These are phyloP conservation scores for Kryphioiulus occultus DNA, from an alignment of 2,888 invertebrate genomes.

Conservation along the genomic window DNA sequence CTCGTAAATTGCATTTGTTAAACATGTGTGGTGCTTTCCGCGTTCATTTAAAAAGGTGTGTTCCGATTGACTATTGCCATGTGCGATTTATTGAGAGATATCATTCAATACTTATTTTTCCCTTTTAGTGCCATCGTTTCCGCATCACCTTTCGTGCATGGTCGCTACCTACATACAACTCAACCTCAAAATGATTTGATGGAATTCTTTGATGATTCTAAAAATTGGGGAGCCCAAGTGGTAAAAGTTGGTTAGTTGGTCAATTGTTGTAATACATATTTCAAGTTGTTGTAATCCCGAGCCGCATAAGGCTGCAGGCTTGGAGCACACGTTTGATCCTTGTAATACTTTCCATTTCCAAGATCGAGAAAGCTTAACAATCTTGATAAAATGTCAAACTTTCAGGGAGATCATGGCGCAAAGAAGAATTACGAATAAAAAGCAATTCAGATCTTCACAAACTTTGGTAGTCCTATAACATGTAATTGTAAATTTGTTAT, in stretches of 20 bases:
- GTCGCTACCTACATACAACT: not conserved
- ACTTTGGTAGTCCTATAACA: constrained; percentile 75
- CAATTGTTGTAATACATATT: not conserved
- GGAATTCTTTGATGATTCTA: constrained; percentile 89
- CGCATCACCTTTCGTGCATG: not conserved
- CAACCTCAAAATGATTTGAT: constrained; percentile 57
- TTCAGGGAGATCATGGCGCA: constrained; percentile 81
- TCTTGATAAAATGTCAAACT: not conserved
- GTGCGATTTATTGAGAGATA: not conserved
- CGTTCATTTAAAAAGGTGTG: not conserved
- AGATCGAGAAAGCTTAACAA: no score
- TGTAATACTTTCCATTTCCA: no score
- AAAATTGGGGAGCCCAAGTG: constrained; percentile 80
- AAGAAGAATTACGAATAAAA: constrained; percentile 91
- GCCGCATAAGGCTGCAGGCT: no score
- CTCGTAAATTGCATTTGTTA: not conserved
- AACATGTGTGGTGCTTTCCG: not conserved
- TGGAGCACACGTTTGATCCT: no score
- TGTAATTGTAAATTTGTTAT: not conserved
- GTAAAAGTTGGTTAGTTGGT: constrained; percentile 71
- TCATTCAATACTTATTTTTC: not conserved
- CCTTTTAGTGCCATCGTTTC: not conserved
- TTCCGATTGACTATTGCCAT: not conserved
- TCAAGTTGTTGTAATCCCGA: no score
- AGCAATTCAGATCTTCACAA: constrained; percentile 96